A percentile compares a stretch with the other conserved stretches of the same genome.
Evolutionary conservation across 2,113 vertebrate genomes (phyloP).

Genomic region (Gopherus flavomarginatus): DNA sequence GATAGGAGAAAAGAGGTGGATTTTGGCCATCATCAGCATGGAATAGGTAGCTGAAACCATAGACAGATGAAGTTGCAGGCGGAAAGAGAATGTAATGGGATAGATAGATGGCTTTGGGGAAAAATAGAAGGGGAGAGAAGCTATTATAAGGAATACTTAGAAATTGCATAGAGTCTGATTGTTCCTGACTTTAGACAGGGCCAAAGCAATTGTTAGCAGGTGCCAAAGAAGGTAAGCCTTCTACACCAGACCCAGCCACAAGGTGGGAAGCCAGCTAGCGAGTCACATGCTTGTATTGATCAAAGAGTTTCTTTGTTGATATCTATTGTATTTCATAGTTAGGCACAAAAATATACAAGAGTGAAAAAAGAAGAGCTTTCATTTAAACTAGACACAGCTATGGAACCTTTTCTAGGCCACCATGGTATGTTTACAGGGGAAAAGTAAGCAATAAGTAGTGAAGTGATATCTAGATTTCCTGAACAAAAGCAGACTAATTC

Average conservation of each 20-base stretch:
- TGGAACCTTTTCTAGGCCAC: not conserved
- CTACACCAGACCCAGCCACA: not conserved
- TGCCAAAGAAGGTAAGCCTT: not conserved
- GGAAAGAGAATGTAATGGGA: not conserved
- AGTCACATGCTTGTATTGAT: not conserved
- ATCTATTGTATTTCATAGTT: constrained; percentile 30
- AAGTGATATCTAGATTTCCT: not conserved
- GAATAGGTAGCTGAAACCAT: not conserved
- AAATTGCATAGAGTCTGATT: not conserved
- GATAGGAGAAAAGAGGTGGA: not conserved
- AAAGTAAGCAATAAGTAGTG: not conserved
- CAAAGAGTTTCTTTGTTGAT: not conserved
- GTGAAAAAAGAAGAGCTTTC: not conserved
- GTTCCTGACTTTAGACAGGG: not conserved
- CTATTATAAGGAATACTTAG: not conserved
- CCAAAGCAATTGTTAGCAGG: not conserved
- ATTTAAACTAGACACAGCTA: not conserved
- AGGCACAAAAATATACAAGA: not conserved
- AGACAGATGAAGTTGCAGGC: not conserved
- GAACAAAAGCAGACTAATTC: not conserved
- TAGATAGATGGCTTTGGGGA: not conserved
- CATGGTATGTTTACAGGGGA: not conserved
- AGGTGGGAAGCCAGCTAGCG: not conserved
- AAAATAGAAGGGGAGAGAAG: not conserved
- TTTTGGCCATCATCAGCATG: not conserved